Evolutionary conservation across 2,113 vertebrate species (phyloP), one percentile per base, ranked within the genome.

Genomic region (Rhineura floridana): DNA sequence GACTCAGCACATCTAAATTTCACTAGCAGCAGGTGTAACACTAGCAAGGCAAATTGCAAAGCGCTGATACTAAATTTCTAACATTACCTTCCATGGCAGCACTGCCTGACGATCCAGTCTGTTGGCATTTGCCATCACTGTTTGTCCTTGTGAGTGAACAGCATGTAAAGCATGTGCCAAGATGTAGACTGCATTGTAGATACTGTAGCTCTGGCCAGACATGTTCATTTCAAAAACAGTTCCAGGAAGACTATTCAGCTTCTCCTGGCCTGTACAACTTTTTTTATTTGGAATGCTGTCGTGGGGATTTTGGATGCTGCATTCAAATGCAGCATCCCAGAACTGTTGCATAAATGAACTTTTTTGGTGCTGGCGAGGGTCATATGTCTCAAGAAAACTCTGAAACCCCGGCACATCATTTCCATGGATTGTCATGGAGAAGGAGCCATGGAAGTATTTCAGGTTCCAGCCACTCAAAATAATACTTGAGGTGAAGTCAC

Each of bases 111-210:
- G 30, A 8, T 7, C 28, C 46, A 33, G 2, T 52, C 30, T 17
- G 17, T 30, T 12, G 4, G 33, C 13, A n/a, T n/a, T 11, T 0
- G 5, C 33, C 33, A n/a, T 15, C 33, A 33, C 30, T 67, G 11
- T 33, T 15, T n/a, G 12, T 12, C 33, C 30, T 11, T 13, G 55
- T 5, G 39, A 76, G 63, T 15, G 42, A 59, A 76, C 23, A 7
- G 52, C 2, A 3, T 85, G 28, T 25, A 85, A n/a, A 63, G 72
- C 72, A 76, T 85, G 52, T 63, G 84, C 84, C 30, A 48, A 75
- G 19, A 30, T 39, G 63, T 76, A 76, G 2, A 85, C 72, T 33
- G 84, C 70, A 85, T 85, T 85, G 39, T 76, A 85, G 52, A 85
- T 63, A 23, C 39, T 85, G 39, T 85, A 85, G 52, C 70, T 76